Conservation (phyloP, 2,113 vertebrate genomes). For the Indicator indicator region DNA sequence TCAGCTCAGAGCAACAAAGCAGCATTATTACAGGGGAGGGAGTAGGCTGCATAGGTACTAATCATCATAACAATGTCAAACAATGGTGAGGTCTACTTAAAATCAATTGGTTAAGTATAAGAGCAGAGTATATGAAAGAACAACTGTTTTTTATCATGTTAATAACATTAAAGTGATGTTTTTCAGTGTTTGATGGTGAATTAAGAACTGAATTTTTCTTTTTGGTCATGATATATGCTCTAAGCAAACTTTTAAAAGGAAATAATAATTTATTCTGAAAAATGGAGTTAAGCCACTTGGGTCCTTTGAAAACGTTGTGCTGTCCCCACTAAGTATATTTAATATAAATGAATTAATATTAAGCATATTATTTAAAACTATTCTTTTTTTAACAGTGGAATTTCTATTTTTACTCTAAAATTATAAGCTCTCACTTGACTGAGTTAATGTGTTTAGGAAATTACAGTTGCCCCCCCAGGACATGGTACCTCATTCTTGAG, state of each 20-base stretch:
- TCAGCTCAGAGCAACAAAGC: background rate
- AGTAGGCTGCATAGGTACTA: background rate
- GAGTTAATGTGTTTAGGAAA: background rate
- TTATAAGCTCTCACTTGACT: background rate
- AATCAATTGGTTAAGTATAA: background rate
- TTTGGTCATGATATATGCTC: background rate
- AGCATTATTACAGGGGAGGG: background rate
- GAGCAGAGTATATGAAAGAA: background rate
- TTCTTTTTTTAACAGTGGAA: background rate
- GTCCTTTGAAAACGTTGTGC: background rate
- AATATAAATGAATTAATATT: background rate
- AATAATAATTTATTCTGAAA: background rate
- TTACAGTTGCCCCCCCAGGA: background rate
- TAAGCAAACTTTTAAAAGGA: background rate
- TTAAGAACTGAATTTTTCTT: constrained; percentile 11
- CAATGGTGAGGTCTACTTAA: background rate
- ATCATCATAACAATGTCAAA: background rate
- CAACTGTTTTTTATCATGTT: background rate
- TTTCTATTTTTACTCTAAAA: background rate
- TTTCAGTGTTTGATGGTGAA: background rate
- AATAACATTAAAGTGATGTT: background rate
- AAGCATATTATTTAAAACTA: background rate
- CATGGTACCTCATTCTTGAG: background rate
- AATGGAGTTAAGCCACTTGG: background rate
- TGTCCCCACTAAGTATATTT: background rate